These are phyloP conservation scores for Chelidonichthys spinosus DNA, from an alignment of 2,797 vertebrate species.

Conservation along the genomic window DNA sequence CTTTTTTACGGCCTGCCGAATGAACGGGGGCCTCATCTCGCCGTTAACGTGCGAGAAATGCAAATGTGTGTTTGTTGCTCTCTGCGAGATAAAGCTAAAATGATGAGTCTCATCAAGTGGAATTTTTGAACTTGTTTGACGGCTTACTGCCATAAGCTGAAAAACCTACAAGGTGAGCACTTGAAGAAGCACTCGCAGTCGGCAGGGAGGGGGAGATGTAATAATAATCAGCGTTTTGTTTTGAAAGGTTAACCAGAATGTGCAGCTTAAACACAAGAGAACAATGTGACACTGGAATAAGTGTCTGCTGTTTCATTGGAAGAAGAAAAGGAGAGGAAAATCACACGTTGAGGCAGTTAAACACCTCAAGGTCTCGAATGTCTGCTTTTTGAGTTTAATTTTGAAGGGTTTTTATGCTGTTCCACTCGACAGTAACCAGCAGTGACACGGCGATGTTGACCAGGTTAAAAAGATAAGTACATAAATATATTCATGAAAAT, in stretches of 20 bases:
- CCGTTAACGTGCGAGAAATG: constrained; percentile 3
- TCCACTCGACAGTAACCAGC: background rate
- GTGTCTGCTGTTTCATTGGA: background rate
- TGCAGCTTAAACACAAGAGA: background rate
- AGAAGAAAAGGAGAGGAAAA: background rate
- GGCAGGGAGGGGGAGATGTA: background rate
- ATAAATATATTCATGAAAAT: constrained; percentile 21
- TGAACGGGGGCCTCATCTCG: constrained; percentile 34
- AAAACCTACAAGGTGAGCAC: background rate
- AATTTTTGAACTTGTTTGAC: constrained; percentile 11
- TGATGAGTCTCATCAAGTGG: background rate
- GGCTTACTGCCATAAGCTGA: constrained; percentile 13
- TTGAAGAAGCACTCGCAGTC: background rate
- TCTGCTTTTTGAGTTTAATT: constrained; percentile 10
- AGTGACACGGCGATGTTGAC: background rate
- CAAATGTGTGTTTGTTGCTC: constrained; percentile 13
- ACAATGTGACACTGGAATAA: constrained; percentile 23
- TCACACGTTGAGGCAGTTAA: background rate
- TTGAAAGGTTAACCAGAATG: background rate
- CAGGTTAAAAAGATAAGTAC: background rate
- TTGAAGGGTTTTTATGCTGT: background rate
- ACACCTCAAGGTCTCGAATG: constrained; percentile 23
- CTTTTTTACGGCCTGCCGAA: constrained; percentile 67
- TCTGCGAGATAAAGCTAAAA: background rate
- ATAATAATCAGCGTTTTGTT: background rate